Evolutionary conservation across 2,797 vertebrate genomes (phyloP).

Genomic region (Tamandua tetradactyla): DNA sequence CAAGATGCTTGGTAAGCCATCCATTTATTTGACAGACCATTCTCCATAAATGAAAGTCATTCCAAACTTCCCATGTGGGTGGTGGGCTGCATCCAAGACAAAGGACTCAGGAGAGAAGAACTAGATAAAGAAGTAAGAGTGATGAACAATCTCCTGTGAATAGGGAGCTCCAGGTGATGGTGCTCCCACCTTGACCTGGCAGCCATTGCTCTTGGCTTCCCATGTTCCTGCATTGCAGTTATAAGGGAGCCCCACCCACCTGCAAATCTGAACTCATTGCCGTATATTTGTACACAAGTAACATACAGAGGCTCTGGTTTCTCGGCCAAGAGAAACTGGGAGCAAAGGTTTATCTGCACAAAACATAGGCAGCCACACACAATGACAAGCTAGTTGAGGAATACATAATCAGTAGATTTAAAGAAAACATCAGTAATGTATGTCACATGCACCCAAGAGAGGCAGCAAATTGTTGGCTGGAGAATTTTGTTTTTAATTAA

Average conservation of each 20-base stretch:
- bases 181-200: neutral
- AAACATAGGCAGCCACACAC: conserved; percentile 20
- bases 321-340: neutral
- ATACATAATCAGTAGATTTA: conserved; percentile 78
- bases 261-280: neutral
- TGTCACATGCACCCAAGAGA: conserved; percentile 79
- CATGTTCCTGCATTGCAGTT: neutral
- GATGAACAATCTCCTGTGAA: neutral
- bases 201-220: neutral
- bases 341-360: conserved; percentile 41
- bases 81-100: neutral
- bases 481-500: conserved; percentile 88
- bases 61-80: neutral
- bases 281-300: neutral
- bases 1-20: neutral
- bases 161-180: neutral
- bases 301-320: neutral
- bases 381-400: conserved; percentile 70
- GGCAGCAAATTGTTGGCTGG: conserved; percentile 83
- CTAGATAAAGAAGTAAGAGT: neutral
- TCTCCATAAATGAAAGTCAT: neutral
- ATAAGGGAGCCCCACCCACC: accelerated
- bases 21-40: neutral
- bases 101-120: neutral
- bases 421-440: conserved; percentile 76